Base-by-base conservation (phyloP, 2,888 invertebrate species). In the Aspidiotus destructor region DNA sequence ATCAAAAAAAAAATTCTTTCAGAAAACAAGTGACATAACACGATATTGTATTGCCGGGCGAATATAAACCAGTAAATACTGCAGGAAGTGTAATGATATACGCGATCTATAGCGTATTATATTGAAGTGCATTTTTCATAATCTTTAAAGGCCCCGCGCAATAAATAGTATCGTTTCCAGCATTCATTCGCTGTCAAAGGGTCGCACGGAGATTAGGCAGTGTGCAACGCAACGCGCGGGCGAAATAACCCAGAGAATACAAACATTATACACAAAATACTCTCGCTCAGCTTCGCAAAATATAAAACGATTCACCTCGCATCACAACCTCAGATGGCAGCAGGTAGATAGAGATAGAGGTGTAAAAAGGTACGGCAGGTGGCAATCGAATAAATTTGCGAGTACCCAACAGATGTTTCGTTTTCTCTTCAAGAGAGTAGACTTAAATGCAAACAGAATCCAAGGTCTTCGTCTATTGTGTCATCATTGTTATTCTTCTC, bases 321-420 rank as follows among this genome's bases (percentile, higher is more conserved):
- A n/a, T 63, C 16, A n/a, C 48, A 48, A 48, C 11, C 48, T 48
- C 48, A 40, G 28, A 41, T 63, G 63, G 63, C 63, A 63, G 63
- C 63, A 63, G 63, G 63, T 63, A 63, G 63, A 63, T 63, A 63
- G 63, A 63, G 63, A 54, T 63, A 63, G 63, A 63, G 63, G 63
- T 63, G 63, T 63, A 52, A 48, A 48, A 48, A 63, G 63, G 54
- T 63, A 41, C 63, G 63, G 63, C 63, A 63, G 63, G 63, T 63
- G 63, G 63, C 41, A 53, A 52, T 41, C 63, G 63, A 63, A 63
- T 62, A 63, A 63, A 63, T 63, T 63, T 54, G 63, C 63, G 52
- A 63, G 54, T 48, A n/a, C 48, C 48, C 53, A 62, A 62, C 63
- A 63, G 63, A 63, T 63, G 63, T 63, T 63, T 53, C 52, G 42